These are phyloP conservation scores for Peucedramus taeniatus DNA, from an alignment of 2,113 vertebrate species.

Conservation along the genomic window DNA sequence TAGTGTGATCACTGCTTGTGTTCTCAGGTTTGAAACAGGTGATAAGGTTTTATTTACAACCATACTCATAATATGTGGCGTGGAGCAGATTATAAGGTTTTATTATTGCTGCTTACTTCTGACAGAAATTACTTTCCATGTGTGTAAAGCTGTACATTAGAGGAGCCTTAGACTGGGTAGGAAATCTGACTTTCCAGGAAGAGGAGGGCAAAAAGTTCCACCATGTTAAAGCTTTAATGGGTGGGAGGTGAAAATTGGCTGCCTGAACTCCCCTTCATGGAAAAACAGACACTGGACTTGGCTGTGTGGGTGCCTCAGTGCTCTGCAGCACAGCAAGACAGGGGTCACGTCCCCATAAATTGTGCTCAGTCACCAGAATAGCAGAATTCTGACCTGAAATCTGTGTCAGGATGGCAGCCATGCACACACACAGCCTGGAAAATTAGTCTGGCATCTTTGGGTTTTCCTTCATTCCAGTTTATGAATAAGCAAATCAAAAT, in stretches of 20 bases:
- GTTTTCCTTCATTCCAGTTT: background rate
- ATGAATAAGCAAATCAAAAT: background rate
- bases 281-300: background rate
- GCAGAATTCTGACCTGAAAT: background rate
- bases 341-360: background rate
- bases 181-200: background rate
- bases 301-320: background rate
- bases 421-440: background rate
- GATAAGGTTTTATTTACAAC: conserved; percentile 46
- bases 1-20: background rate
- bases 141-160: background rate
- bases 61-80: background rate
- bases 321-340: background rate
- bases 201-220: background rate
- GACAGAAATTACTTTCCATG: background rate
- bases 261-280: background rate
- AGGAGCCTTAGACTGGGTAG: background rate
- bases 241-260: background rate
- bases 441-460: background rate
- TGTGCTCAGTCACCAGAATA: background rate
- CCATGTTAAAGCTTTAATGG: background rate
- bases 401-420: background rate
- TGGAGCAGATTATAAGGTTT: conserved; percentile 26
- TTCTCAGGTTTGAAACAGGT: background rate
- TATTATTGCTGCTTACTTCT: conserved; percentile 15